Conservation (phyloP, 2,888 invertebrate genomes). For the Folsomia manolachei region DNA sequence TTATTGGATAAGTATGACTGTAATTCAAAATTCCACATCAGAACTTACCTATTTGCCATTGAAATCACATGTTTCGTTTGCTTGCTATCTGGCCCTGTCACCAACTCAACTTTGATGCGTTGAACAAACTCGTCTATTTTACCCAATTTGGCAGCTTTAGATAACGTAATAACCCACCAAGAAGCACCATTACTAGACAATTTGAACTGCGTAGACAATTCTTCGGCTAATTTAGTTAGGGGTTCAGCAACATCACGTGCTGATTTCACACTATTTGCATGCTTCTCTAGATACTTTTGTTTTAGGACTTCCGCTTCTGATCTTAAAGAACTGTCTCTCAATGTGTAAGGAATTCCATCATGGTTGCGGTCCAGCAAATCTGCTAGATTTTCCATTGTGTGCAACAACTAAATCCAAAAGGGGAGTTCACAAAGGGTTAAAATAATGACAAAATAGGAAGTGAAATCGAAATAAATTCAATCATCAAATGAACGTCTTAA, state of each 20-base stretch:
- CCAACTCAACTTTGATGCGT: constrained; percentile 42
- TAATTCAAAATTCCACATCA: not conserved
- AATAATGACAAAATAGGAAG: not conserved
- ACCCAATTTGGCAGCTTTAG: constrained; percentile 51
- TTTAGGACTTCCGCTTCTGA: constrained; percentile 60
- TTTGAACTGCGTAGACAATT: constrained; percentile 44
- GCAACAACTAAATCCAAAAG: constrained; percentile 59
- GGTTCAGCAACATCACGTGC: constrained; percentile 31
- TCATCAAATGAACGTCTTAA: not conserved
- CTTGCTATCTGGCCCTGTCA: constrained; percentile 22
- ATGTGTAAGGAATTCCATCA: constrained; percentile 56
- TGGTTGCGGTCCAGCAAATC: constrained; percentile 57
- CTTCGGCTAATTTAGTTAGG: constrained; percentile 41
- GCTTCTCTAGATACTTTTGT: constrained; percentile 60
- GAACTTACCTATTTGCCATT: constrained; percentile 38
- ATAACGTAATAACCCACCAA: constrained; percentile 56
- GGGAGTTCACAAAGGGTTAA: not conserved
- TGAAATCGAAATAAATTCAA: not conserved
- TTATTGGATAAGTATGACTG: too few species aligned
- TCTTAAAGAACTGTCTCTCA: constrained; percentile 58
- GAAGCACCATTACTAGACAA: constrained; percentile 27
- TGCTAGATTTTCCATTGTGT: constrained; percentile 66
- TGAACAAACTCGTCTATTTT: constrained; percentile 38
- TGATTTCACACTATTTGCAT: constrained; percentile 39
- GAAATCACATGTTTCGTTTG: constrained; percentile 22